Percentiles rank a stretch among this genome's conserved stretches.
Conservation (phyloP, 2,888 invertebrate genomes). For the Aromia moschata region DNA sequence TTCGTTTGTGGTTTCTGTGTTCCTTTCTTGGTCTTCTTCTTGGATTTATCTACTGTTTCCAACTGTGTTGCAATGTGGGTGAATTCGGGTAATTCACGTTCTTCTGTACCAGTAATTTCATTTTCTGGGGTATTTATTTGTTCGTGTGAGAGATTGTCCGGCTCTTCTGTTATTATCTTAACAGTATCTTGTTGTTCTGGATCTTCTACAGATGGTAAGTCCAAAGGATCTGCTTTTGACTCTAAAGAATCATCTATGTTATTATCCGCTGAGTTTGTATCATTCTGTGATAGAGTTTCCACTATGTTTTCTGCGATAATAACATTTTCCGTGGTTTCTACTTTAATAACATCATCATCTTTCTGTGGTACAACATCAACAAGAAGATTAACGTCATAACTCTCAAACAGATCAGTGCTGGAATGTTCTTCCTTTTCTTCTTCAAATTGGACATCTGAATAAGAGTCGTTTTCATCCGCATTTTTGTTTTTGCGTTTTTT, state of each 20-base stretch:
- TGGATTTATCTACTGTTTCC: conserved; percentile 28
- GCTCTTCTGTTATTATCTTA: no score
- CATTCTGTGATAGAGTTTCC: conserved; percentile 18
- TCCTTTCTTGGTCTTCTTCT: conserved; percentile 48
- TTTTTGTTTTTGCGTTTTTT: conserved; percentile 59
- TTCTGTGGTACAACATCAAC: conserved; percentile 50
- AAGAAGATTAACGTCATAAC: conserved; percentile 51
- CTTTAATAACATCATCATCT: conserved; percentile 31
- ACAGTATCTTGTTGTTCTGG: conserved; percentile 15
- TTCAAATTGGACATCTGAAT: conserved; percentile 22
- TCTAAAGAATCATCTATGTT: conserved; percentile 20
- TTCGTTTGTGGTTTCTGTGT: conserved; percentile 47
- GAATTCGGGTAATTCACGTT: background rate
- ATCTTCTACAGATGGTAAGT: conserved; percentile 20
- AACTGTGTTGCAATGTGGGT: background rate
- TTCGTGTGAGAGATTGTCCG: no score
- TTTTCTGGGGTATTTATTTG: conserved; percentile 3
- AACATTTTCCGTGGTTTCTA: conserved; percentile 30
- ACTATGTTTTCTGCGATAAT: conserved; percentile 28
- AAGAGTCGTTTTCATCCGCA: conserved; percentile 44
- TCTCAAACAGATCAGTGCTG: conserved; percentile 49
- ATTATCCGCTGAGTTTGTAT: conserved; percentile 17
- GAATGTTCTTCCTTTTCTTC: conserved; percentile 34
- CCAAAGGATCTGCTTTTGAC: conserved; percentile 4
- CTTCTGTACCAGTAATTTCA: conserved; percentile 16